Conservation (phyloP, 2,888 invertebrate species). For the Magallana nippona region DNA sequence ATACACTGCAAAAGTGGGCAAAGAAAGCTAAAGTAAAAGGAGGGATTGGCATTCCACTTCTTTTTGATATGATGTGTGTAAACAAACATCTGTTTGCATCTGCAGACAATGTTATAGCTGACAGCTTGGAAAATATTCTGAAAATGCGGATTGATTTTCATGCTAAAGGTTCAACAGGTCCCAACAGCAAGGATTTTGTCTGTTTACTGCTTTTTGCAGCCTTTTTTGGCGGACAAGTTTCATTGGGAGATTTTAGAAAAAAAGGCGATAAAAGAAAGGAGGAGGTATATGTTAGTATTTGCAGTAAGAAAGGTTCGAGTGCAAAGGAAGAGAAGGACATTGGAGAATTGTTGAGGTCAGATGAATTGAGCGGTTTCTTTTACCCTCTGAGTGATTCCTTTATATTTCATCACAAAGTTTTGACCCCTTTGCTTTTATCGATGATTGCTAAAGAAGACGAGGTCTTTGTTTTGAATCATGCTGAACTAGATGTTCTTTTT, state of each 20-base stretch:
- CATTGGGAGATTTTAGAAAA: background rate
- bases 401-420: conserved; percentile 16
- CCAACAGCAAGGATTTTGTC: background rate
- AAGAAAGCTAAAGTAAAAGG: background rate
- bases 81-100: background rate
- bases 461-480: background rate
- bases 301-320: background rate
- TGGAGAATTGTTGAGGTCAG: background rate
- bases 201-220: background rate
- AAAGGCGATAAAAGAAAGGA: background rate
- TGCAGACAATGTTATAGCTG: background rate
- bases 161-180: background rate
- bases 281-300: background rate
- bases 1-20: background rate
- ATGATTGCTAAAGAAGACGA: background rate
- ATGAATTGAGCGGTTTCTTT: background rate
- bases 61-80: background rate
- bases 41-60: background rate
- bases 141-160: background rate
- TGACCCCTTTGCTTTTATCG: background rate
- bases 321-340: background rate
- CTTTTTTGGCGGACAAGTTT: background rate
- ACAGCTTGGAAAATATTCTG: background rate
- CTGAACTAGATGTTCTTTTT: background rate
- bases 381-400: background rate